phyloP scores from a whole-genome alignment of 2,113 vertebrate genomes.

The Chitala chitala region DNA sequence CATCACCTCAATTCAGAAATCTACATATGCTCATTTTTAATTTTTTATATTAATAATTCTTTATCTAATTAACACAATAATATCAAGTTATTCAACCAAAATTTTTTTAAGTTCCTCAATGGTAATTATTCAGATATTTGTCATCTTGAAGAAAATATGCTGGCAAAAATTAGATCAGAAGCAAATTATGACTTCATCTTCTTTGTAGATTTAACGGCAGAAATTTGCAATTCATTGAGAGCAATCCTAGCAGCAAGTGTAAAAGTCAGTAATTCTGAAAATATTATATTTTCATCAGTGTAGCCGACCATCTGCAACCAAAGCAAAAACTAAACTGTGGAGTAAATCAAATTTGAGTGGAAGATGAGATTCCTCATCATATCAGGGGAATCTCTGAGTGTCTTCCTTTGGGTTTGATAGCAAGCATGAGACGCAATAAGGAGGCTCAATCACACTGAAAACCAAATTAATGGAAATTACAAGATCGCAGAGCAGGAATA shows the following conservation, averaged over 20 bases:
- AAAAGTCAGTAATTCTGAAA: neutral
- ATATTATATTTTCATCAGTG: neutral
- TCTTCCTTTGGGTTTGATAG: neutral
- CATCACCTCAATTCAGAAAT: neutral
- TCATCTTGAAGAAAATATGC: neutral
- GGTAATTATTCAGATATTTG: no score
- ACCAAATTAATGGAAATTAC: constrained; percentile 12
- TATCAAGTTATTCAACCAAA: neutral
- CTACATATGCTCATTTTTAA: neutral
- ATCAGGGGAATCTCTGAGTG: neutral
- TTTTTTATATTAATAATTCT: neutral
- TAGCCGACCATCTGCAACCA: neutral
- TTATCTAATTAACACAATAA: neutral
- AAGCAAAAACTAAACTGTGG: neutral
- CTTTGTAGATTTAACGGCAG: neutral
- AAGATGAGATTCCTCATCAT: constrained; percentile 14
- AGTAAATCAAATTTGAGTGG: neutral
- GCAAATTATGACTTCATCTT: neutral
- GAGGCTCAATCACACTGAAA: constrained; percentile 1
- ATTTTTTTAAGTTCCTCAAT: neutral
- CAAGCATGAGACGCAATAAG: neutral
- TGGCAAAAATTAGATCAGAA: neutral
- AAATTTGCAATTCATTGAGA: neutral
- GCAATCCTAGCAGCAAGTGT: no score
- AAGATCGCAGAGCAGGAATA: neutral